Evolutionary conservation across 2,113 vertebrate genomes (phyloP), one percentile per base, ranked within the genome.

Genomic region (Columbina picui): DNA sequence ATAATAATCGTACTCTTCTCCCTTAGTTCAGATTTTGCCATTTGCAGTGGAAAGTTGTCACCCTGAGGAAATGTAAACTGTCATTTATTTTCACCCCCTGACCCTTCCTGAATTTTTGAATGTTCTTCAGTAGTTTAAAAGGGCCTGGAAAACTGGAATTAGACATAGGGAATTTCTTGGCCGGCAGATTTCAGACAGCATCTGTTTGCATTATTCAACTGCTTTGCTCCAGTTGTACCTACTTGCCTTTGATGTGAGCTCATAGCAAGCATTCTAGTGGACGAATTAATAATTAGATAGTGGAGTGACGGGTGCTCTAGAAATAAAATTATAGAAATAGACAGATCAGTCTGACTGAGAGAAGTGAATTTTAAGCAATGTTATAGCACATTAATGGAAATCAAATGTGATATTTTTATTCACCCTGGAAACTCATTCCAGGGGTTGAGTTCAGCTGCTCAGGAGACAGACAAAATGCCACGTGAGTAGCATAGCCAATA

Each of bases 361-460:
- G 55, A 50, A 91, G 83, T 5, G 71, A 67, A 91, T 90, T 85
- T 91, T 65, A 83, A 94, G 92, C 64, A 70, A 70, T 15, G 41
- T 73, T 95, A 53, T 32, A 90, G 60, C 76, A 74, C 85, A 86
- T 93, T 86, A 83, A 87, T 86, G 82, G 85, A 83, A 96, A 97
- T 87, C 78, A 88, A 84, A 55, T 43, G 71, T 67, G 91, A 90
- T 91, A 60, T 89, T 94, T 56, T 84, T 84, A 84, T 81, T 94
- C 94, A 70, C 71, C 85, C 89, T 73, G 83, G 79, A 92, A 96
- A 88, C 61, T 87, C 81, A 53, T 96, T 91, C 9, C 78, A 63
- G 59, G 76, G 73, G 63, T 79, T 76, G 91, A 65, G 89, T 87
- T 95, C 84, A 80, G 87, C 81, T 61, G 2, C 87, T 91, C 70